phyloP scores from a whole-genome alignment of 1,140 invertebrate species.

The Aleiodes sp. region DNA sequence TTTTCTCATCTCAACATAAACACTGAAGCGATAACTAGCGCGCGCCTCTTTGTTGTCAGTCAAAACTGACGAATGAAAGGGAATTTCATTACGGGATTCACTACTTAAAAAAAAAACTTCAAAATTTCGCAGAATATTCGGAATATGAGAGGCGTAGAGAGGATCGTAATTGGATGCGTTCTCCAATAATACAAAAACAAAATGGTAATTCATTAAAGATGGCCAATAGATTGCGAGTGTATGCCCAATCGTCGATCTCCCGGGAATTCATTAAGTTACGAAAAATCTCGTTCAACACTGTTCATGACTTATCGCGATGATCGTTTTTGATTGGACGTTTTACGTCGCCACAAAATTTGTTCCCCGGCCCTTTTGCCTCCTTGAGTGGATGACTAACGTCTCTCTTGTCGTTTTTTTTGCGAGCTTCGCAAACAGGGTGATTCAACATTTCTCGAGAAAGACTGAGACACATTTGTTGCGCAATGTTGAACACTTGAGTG shows the following conservation, averaged over 20 bases:
- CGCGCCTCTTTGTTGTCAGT: too few species aligned
- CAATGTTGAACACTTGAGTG: neutral
- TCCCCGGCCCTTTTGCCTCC: neutral
- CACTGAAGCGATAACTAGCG: too few species aligned
- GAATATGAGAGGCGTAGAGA: too few species aligned
- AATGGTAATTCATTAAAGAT: neutral
- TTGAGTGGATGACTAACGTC: conserved; percentile 14
- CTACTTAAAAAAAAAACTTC: too few species aligned
- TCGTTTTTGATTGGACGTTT: conserved; percentile 21
- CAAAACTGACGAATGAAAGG: too few species aligned
- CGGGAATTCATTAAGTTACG: conserved; percentile 9
- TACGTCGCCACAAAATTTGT: conserved; percentile 7
- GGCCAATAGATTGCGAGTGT: conserved; percentile 10
- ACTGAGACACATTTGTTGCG: conserved; percentile 18
- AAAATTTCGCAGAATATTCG: too few species aligned
- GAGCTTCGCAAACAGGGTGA: neutral
- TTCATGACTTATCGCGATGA: conserved; percentile 29
- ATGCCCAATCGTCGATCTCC: conserved; percentile 32
- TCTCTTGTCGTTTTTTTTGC: neutral
- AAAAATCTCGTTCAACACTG: conserved; percentile 14
- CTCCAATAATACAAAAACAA: too few species aligned
- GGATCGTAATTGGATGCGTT: neutral
- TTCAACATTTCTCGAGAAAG: conserved; percentile 23
- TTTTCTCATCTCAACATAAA: too few species aligned
- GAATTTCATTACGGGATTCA: too few species aligned